Evolutionary conservation across 2,113 vertebrate species (phyloP), one percentile per base, ranked within the genome.

Genomic region (Coregonus clupeaformis): DNA sequence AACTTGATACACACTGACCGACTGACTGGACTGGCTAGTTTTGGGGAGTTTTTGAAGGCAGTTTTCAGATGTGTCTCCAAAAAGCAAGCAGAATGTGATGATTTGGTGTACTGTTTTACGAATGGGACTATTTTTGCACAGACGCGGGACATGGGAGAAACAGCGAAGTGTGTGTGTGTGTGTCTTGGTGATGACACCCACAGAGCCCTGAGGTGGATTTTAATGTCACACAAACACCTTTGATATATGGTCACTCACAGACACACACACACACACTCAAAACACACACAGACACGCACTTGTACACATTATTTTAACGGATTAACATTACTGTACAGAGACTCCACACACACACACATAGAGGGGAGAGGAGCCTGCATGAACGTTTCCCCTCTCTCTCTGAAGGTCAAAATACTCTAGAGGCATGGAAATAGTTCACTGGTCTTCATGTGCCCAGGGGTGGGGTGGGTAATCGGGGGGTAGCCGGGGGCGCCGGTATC

Each of bases 141-240:
- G 68, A 81, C 82, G 84, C 84, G 85, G 86, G 88, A 86, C 86
- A 87, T 87, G 79, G 88, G 86, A 89, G 82, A 76, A 91, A 89
- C 81, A 81, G 78, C 74, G 72, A 74, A 79, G 67, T 49, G 65
- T 68, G 24, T 27, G 76, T 78, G 77, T 75, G 75, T 68, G 45
- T 84, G 62, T 82, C 55, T 47, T 76, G 57, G 9, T 22, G 57
- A 60, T n/a, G 84, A 88, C 85, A 84, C 85, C 75, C 84, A 80
- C 81, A 71, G 87, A 89, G 87, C 87, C 89, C 87, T 90, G 86
- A 92, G 89, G 84, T 87, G 86, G 81, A 78, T 64, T 87, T 81
- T 83, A 86, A 74, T 85, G 77, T 82, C 84, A 88, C 81, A 88
- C 84, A 68, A 80, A 88, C 84, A 86, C 77, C 82, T 69, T 27